A percentile compares a stretch with the other conserved stretches of the same genome.
Evolutionary conservation across 2,113 vertebrate genomes (phyloP).

Genomic region (Dipodomys spectabilis): DNA sequence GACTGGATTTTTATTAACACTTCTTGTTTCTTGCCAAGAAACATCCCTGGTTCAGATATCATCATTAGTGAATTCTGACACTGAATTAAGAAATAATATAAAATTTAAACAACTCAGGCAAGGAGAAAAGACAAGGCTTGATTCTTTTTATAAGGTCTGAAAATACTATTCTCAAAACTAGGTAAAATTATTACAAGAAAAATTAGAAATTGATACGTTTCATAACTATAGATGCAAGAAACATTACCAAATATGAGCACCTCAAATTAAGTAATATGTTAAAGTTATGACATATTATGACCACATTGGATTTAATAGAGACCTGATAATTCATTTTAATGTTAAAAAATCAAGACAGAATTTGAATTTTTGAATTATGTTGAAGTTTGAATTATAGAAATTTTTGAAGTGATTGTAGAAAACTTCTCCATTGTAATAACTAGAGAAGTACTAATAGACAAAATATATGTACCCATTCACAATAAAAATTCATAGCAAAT

Average conservation of each 20-base stretch:
- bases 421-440: background rate
- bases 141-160: constrained; percentile 7
- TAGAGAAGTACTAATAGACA: background rate
- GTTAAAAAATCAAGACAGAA: constrained; percentile 1
- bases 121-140: constrained; percentile 36
- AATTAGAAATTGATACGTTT: background rate
- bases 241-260: constrained; percentile 36
- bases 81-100: constrained; percentile 58
- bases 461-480: background rate
- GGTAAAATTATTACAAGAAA: constrained; percentile 25
- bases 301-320: background rate
- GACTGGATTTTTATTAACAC: constrained; percentile 55
- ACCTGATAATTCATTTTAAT: background rate
- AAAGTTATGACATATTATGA: background rate
- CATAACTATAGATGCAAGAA: background rate
- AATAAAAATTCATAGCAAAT: constrained; percentile 9
- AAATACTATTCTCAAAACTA: constrained; percentile 43
- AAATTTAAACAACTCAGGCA: constrained; percentile 21
- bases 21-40: background rate
- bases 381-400: no score
- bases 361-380: no score
- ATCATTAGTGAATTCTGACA: constrained; percentile 31
- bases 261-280: constrained; percentile 56
- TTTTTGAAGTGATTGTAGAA: no score
- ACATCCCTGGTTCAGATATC: constrained; percentile 2